A percentile compares a stretch with the other conserved stretches of the same genome.
Evolutionary conservation across 2,797 vertebrate species (phyloP).

Genomic region (Varecia variegata): DNA sequence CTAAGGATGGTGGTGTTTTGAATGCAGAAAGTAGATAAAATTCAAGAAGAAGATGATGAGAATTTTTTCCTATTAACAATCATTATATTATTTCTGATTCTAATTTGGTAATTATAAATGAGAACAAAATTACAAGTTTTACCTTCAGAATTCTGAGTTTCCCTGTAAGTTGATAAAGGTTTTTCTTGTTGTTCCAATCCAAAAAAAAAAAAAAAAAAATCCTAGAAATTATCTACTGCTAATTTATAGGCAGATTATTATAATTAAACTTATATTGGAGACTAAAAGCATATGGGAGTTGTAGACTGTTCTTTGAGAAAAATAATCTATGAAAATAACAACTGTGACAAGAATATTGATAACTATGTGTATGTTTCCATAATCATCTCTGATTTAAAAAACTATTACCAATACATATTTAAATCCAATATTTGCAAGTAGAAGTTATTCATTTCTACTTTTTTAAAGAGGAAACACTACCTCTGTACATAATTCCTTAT

Average conservation of each 20-base stretch:
- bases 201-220: not conserved
- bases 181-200: not conserved
- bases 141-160: not conserved
- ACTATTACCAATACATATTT: not conserved
- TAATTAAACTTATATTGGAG: not conserved
- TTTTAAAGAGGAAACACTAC: not conserved
- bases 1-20: not conserved
- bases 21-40: not conserved
- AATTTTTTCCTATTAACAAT: not conserved
- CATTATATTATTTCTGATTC: not conserved
- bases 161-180: not conserved
- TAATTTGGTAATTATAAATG: not conserved
- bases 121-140: not conserved
- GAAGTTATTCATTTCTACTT: not conserved
- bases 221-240: not conserved
- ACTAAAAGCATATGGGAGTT: not conserved
- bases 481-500: not conserved
- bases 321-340: not conserved
- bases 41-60: not conserved
- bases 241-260: not conserved
- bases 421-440: not conserved
- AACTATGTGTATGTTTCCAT: not conserved
- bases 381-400: not conserved
- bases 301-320: not conserved
- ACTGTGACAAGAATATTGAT: not conserved